Percentiles rank a stretch among this genome's conserved stretches.
These are phyloP conservation scores for Cyanoramphus novaezelandiae DNA, from an alignment of 2,113 vertebrate species.

Conservation along the genomic window DNA sequence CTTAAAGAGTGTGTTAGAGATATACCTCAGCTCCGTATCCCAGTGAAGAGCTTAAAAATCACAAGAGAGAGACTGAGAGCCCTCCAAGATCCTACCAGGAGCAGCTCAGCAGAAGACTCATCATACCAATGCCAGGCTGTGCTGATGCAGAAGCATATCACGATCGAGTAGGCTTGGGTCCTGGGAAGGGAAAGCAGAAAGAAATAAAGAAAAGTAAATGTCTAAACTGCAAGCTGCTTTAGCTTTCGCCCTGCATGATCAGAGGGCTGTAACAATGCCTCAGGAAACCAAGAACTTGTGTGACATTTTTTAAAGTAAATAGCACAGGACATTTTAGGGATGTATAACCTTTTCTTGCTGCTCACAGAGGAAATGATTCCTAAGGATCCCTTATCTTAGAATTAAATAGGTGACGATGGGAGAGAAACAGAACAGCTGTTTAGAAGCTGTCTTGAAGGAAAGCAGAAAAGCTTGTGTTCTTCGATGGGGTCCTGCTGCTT, in stretches of 20 bases:
- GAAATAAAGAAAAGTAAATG: neutral
- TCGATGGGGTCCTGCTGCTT: neutral
- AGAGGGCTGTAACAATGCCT: neutral
- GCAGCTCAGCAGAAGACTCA: neutral
- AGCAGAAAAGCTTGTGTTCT: conserved; percentile 7
- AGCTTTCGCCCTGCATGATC: neutral
- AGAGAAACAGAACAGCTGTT: conserved; percentile 61
- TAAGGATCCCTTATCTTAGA: conserved; percentile 53
- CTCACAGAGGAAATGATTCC: conserved; percentile 50
- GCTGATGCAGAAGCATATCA: neutral
- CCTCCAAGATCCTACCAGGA: neutral
- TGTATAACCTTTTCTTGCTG: conserved; percentile 32
- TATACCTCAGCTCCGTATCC: neutral
- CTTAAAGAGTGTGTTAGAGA: neutral
- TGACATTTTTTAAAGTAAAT: conserved; percentile 1
- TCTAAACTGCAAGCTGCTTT: neutral
- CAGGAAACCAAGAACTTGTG: neutral
- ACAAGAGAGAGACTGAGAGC: neutral
- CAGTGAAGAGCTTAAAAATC: neutral
- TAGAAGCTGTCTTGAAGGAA: conserved; percentile 38
- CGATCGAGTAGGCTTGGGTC: neutral
- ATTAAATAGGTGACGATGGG: conserved; percentile 62
- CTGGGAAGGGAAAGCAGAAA: neutral
- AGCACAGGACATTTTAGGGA: conserved; percentile 5
- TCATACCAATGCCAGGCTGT: neutral